Evolutionary conservation across 2,888 invertebrate genomes (phyloP), one percentile per base, ranked within the genome.

Genomic region (Xestia ashworthii): DNA sequence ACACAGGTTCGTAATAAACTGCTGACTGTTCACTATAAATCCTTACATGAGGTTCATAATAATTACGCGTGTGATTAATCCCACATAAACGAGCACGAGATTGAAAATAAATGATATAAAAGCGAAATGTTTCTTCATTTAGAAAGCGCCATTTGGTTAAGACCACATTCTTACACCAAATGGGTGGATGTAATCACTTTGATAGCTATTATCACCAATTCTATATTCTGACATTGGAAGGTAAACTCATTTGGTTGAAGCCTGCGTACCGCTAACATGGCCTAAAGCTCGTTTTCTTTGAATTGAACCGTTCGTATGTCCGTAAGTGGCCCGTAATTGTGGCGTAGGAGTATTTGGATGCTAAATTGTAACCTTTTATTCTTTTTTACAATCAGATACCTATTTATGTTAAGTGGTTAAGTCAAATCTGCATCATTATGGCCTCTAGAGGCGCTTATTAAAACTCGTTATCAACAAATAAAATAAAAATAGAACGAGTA

Each of bases 311-410:
- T 91, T 90, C 89, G 88, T 90, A 90, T 90, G 85, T 84, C 87
- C 86, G 84, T 89, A 91, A 92, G 88, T 88, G 89, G 87, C 83
- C 72, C 71, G 88, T 91, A 91, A 92, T 92, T 90, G 88, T 82
- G 65, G 88, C 80, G 92, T 92, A 88, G 92, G 91, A 84, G 90
- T 85, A 76, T 88, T 87, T 87, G 82, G 81, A 85, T 67, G 84
- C 71, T 66, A 87, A 82, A 84, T 84, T 81, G 67, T 81, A 73
- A 60, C 67, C 50, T 81, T 88, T 88, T 89, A 81, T 87, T 82
- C 25, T 80, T 87, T 82, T 82, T 88, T 85, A 83, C 85, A 82
- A 87, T 82, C 83, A 85, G 81, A 73, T 81, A 81, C 70, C 78
- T 83, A 80, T 75, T 80, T 76, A 78, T 76, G 78, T 77, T 74